phyloP scores from a whole-genome alignment of 1,140 invertebrate species.

The Conus betulinus region DNA sequence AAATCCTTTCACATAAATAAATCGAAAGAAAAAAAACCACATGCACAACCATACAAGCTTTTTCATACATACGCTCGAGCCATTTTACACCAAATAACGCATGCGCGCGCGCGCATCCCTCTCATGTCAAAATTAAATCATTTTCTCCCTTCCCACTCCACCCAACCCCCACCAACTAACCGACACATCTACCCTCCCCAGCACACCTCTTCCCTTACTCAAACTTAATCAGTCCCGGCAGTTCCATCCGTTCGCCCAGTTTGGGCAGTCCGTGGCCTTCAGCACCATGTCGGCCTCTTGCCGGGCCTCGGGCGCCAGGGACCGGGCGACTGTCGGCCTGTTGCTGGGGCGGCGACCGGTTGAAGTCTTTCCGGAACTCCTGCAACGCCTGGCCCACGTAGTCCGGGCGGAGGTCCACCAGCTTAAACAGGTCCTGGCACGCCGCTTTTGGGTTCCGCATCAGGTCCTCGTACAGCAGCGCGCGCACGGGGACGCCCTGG shows the following conservation, averaged over 20 bases:
- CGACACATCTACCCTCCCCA: not conserved
- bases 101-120: not conserved
- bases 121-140: not conserved
- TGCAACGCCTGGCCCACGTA: conserved; percentile 58
- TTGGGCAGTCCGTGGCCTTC: conserved; percentile 65
- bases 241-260: conserved; percentile 66
- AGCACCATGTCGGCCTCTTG: conserved; percentile 65
- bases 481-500: conserved; percentile 60
- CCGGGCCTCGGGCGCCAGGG: conserved; percentile 56
- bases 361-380: conserved; percentile 62
- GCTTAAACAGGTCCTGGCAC: conserved; percentile 58
- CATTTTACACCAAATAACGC: too few relatives aligned
- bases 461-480: conserved; percentile 68
- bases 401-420: conserved; percentile 61
- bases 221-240: conserved; percentile 63
- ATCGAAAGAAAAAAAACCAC: too few relatives aligned
- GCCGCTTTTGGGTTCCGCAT: conserved; percentile 64
- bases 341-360: conserved; percentile 47
- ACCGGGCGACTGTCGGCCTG: conserved; percentile 53
- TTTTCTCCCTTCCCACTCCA: not conserved
- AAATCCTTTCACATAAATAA: too few relatives aligned
- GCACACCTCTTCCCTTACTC: conserved; percentile 32
- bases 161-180: not conserved
- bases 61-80: too few relatives aligned
- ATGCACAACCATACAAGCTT: too few relatives aligned